phyloP scores from a whole-genome alignment of 2,888 invertebrate genomes.

The Papilio gigon region DNA sequence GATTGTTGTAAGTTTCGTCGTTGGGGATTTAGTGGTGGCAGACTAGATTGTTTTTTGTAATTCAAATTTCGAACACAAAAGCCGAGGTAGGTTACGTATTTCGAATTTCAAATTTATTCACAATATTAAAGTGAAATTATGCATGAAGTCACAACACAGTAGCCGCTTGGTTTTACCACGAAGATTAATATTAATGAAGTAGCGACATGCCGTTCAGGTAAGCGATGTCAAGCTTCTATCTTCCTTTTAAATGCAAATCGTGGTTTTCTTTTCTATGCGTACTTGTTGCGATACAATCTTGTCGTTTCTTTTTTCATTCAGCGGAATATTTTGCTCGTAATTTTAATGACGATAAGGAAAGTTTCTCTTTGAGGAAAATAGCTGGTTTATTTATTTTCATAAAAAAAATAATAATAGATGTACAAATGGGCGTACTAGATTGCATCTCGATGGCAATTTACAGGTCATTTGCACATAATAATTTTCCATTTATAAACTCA shows the following conservation, averaged over 20 bases:
- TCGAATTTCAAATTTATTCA: slow-evolving; percentile 74
- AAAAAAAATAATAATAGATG: neutral
- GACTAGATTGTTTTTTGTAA: slow-evolving; percentile 21
- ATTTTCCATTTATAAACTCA: neutral
- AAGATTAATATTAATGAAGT: slow-evolving; percentile 79
- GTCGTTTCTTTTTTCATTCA: slow-evolving; percentile 23
- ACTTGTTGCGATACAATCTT: slow-evolving; percentile 38
- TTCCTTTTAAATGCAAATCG: slow-evolving; percentile 77
- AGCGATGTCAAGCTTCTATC: slow-evolving; percentile 57
- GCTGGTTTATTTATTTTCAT: neutral
- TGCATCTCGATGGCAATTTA: neutral
- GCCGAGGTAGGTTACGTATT: slow-evolving; percentile 39
- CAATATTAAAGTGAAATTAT: slow-evolving; percentile 70
- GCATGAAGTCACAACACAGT: slow-evolving; percentile 71
- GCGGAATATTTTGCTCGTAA: slow-evolving; percentile 19
- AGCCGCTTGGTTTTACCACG: slow-evolving; percentile 63
- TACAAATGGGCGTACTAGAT: slow-evolving; percentile 10
- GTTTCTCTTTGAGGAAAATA: slow-evolving; percentile 10
- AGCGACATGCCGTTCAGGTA: slow-evolving; percentile 70
- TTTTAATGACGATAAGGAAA: slow-evolving; percentile 16
- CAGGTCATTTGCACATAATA: slow-evolving; percentile 8
- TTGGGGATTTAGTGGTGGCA: neutral
- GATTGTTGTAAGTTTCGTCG: neutral
- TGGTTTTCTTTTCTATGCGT: slow-evolving; percentile 48
- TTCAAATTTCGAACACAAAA: slow-evolving; percentile 34